Conservation (phyloP, 2,797 vertebrate species). For the Vipera ursinii region DNA sequence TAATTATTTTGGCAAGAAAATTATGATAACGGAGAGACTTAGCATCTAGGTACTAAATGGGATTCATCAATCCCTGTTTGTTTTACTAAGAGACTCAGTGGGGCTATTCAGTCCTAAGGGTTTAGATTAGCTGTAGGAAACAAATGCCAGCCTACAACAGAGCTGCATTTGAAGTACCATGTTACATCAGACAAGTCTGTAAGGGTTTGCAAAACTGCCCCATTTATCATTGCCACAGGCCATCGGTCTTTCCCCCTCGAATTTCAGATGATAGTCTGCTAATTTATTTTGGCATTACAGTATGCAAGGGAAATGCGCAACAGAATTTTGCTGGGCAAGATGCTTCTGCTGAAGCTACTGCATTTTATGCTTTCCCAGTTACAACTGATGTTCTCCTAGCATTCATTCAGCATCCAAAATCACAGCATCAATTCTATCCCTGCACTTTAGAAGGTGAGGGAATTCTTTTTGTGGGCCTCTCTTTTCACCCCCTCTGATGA, state of each 20-base stretch:
- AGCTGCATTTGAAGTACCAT: neutral
- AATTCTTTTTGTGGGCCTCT: neutral
- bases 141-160: neutral
- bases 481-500: neutral
- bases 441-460: neutral
- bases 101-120: neutral
- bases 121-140: neutral
- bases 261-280: neutral
- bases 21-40: neutral
- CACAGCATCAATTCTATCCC: neutral
- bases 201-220: neutral
- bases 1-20: conserved; percentile 4
- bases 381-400: neutral
- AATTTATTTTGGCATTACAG: neutral
- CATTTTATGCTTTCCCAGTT: neutral
- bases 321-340: neutral
- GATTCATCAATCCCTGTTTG: neutral
- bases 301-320: neutral
- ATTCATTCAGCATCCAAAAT: neutral
- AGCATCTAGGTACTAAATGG: neutral
- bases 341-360: too few relatives aligned
- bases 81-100: neutral
- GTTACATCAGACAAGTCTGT: neutral
- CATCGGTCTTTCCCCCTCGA: neutral
- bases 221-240: neutral